Evolutionary conservation across 2,888 invertebrate species (phyloP), one percentile per base, ranked within the genome.

Genomic region (Seira musarum): DNA sequence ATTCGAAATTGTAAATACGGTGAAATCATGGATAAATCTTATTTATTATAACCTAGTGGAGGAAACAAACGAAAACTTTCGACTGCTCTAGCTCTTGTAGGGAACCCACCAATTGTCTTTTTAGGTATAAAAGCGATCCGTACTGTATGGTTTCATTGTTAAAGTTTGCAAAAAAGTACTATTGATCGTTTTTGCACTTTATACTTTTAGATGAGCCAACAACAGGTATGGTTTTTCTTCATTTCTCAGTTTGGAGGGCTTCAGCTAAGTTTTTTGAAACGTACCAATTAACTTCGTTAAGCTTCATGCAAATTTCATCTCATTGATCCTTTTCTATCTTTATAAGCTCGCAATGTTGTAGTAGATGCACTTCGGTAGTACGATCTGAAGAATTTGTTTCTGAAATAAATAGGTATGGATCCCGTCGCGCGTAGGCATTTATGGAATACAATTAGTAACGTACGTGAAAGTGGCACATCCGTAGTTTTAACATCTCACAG

Each of bases 401-500:
- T n/a, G n/a, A n/a, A n/a, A n/a, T n/a, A n/a, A 30, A 57, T 8
- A 65, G 78, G 78, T 0, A 94, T 95, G 90, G 95, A 96, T 88
- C 93, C 95, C 0, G 93, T 93, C 1, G 94, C 95, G 1, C 92
- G 95, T 87, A 91, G 96, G 74, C 92, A 93, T 81, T 91, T 96
- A 13, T 96, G 96, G 96, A 91, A 93, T 86, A 93, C 93, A 15
- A 91, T 95, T 35, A 91, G 92, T 82, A 91, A 92, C 77, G 91
- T 93, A 57, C 90, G 94, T 65, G 92, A 93, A 77, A 90, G 92
- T 1, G 95, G 95, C 0, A 92, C 92, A 88, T 93, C 94, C 78
- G 92, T 96, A 72, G 91, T 96, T 80, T 90, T 96, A 79, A 96
- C 96, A 19, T 95, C 95, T 63, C 94, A 95, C 65, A 89, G 88